A percentile compares a stretch with the other conserved stretches of the same genome.
These are phyloP conservation scores for Cochlearius cochlearius DNA, from an alignment of 2,113 vertebrate genomes.

Conservation along the genomic window DNA sequence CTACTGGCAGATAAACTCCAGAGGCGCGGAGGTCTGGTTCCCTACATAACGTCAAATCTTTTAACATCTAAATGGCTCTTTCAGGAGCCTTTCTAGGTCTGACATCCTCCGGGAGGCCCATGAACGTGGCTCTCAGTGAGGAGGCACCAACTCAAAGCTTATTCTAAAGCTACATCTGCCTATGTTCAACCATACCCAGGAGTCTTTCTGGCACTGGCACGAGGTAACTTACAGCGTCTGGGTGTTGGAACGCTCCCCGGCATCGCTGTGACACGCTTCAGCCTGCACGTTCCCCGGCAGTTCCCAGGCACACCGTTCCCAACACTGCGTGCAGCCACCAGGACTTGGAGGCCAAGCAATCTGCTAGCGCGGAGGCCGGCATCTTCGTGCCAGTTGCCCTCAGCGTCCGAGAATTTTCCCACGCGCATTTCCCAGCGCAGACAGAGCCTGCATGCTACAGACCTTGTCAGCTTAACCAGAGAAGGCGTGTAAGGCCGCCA, in stretches of 20 bases:
- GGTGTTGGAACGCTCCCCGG: not conserved
- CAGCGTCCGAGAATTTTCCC: not conserved
- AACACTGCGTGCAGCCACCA: not conserved
- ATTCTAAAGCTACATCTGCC: not conserved
- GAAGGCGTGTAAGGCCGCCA: not conserved
- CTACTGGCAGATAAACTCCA: not conserved
- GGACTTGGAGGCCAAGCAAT: not conserved
- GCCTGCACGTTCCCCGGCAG: not conserved
- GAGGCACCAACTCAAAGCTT: not conserved
- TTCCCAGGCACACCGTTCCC: not conserved
- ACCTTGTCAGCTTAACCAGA: not conserved
- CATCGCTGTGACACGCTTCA: not conserved
- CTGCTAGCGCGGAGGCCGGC: too few relatives aligned
- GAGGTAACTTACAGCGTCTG: not conserved
- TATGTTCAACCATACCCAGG: not conserved
- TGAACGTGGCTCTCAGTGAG: rapidly evolving
- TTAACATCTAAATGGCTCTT: not conserved
- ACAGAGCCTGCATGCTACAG: not conserved
- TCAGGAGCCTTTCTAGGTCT: not conserved
- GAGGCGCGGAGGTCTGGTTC: rapidly evolving
- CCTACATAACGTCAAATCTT: not conserved
- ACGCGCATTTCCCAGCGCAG: not conserved
- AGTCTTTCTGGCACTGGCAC: not conserved
- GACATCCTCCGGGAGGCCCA: not conserved
- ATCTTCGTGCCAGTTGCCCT: not conserved